Conservation (phyloP, 1,140 invertebrate species). For the Oedothorax gibbosus region DNA sequence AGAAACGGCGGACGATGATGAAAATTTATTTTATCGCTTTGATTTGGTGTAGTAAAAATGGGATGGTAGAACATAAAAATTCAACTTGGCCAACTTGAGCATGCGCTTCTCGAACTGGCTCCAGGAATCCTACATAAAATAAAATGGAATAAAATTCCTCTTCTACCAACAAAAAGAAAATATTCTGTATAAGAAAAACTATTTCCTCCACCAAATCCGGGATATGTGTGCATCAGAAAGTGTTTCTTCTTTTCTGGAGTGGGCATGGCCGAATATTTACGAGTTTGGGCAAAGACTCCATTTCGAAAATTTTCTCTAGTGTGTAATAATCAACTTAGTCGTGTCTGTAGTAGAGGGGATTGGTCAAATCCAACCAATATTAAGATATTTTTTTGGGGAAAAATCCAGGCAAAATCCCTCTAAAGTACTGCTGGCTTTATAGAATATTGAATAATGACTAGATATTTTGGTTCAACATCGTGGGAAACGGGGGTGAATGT, state of each 20-base stretch:
- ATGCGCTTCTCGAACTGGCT: conserved; percentile 8
- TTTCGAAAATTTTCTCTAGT: conserved; percentile 10
- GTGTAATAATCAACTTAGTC: conserved; percentile 15
- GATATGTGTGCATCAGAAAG: background rate
- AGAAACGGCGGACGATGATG: conserved; percentile 12
- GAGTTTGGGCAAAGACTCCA: background rate
- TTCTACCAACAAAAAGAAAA: background rate
- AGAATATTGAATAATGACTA: conserved; percentile 43
- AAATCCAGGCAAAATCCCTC: background rate
- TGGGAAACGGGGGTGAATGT: background rate
- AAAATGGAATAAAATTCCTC: background rate
- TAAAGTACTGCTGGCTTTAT: conserved; percentile 9
- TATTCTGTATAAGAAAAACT: background rate
- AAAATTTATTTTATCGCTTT: conserved; percentile 50
- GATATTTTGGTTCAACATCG: background rate
- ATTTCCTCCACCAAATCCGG: background rate
- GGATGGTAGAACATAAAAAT: conserved; percentile 1
- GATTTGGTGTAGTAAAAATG: conserved; percentile 35
- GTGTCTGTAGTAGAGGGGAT: background rate
- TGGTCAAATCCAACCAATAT: conserved; percentile 4
- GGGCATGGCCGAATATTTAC: background rate
- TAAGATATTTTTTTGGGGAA: conserved; percentile 21
- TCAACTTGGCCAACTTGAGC: background rate
- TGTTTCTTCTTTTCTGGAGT: background rate
- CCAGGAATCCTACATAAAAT: background rate